These are phyloP conservation scores for Drosophila meridiana DNA, from an alignment of 2,888 invertebrate genomes.

Conservation along the genomic window DNA sequence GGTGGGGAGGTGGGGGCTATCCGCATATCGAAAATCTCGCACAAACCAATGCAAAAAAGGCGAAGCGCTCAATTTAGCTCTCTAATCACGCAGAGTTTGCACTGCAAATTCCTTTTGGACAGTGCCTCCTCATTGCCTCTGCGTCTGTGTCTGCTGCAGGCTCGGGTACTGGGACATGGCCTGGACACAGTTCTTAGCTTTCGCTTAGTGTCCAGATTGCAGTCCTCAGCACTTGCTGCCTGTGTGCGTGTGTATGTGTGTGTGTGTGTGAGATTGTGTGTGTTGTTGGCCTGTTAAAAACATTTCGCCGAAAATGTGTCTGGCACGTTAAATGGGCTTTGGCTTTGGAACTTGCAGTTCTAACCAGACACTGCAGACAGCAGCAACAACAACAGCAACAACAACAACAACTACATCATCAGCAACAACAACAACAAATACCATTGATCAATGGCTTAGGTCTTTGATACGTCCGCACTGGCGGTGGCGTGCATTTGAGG, in stretches of 20 bases:
- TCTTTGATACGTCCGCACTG: conserved; percentile 76
- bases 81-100: conserved; percentile 77
- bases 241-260: conserved; percentile 1
- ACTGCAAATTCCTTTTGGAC: conserved; percentile 63
- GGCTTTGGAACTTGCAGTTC: conserved; percentile 77
- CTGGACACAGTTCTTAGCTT: conserved; percentile 58
- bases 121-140: conserved; percentile 30
- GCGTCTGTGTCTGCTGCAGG: neutral
- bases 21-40: conserved; percentile 52
- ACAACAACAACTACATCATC: conserved; percentile 49
- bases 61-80: conserved; percentile 72
- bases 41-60: conserved; percentile 35
- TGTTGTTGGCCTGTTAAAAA: conserved; percentile 66
- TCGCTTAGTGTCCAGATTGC: conserved; percentile 43
- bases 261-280: neutral
- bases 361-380: conserved; percentile 73
- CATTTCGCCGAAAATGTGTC: conserved; percentile 81
- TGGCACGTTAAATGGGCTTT: conserved; percentile 77
- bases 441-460: conserved; percentile 78
- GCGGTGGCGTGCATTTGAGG: conserved; percentile 62
- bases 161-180: conserved; percentile 14
- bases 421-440: conserved; percentile 68
- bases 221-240: conserved; percentile 1
- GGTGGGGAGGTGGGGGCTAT: neutral
- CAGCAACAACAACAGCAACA: conserved; percentile 49